Evolutionary conservation across 1,140 invertebrate species (phyloP), one percentile per base, ranked within the genome.

Genomic region (Lasaia peninsularis): DNA sequence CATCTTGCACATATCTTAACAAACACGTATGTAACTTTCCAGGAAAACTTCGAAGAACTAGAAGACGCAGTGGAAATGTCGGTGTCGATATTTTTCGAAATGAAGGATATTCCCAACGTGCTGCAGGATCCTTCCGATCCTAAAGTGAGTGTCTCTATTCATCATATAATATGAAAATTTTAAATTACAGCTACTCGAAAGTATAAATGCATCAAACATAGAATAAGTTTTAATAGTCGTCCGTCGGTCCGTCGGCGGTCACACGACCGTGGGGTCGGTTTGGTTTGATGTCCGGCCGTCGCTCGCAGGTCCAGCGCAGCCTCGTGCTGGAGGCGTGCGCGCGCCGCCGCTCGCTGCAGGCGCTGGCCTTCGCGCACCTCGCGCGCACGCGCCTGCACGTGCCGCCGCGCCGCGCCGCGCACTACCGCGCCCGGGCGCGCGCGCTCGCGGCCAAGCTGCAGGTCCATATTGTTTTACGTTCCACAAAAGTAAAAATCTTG

Each of bases 61-160:
- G 78, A 85, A 61, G 85, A 91, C 34, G 80, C 89, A 2, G 78
- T 90, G 6, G 91, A 92, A 71, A 90, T 90, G 65, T 86, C 85
- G 7, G 67, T 88, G 20, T 86, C 88, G 6, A 75, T 82, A 12
- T 91, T 91, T 63, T 90, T 91, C 51, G 71, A 75, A 0, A 88
- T 91, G 74, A 71, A 86, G 52, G 88, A 91, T 12, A 78, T 91
- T 32, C 91, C 91, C 0, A 85, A 89, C 52, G 56, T 92, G 55
- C 61, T 92, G 31, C 65, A 88, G 34, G 84, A 91, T 62, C 82
- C 86, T 0, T 66, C 80, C 20, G 73, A 92, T 75, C 86, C 88
- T 11, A 90, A 90, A 75, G 91, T 91, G 81, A 80, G 68, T 69
- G n/a, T 11, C 34, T 16, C 55, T 53, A 32, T 11, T 24, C 4